phyloP scores from a whole-genome alignment of 2,113 vertebrate genomes.

The Empidonax alnorum region DNA sequence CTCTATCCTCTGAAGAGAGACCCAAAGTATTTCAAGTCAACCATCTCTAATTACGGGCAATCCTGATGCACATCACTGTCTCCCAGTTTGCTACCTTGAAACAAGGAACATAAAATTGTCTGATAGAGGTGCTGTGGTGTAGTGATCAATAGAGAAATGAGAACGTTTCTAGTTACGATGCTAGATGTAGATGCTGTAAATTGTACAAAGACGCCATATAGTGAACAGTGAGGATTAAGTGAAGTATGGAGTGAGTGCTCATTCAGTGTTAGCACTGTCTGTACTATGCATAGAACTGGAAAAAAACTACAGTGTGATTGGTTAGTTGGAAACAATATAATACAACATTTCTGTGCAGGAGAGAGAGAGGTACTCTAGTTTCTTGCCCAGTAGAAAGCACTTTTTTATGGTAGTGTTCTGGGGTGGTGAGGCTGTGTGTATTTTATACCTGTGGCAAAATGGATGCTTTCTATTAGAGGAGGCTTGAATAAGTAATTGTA shows the following conservation, averaged over 20 bases:
- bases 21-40: slow-evolving; percentile 45
- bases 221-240: not conserved
- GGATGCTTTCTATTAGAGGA: not conserved
- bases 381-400: not conserved
- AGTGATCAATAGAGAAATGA: not conserved
- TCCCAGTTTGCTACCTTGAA: not conserved
- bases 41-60: slow-evolving; percentile 14
- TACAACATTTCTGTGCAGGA: not conserved
- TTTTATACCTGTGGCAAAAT: not conserved
- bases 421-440: not conserved
- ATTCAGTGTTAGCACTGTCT: not conserved
- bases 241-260: not conserved
- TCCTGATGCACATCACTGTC: not conserved
- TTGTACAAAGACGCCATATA: not conserved
- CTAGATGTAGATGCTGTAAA: not conserved
- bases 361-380: not conserved
- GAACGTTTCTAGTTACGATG: not conserved
- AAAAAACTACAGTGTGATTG: not conserved
- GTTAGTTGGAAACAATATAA: not conserved
- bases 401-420: not conserved
- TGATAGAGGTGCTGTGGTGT: not conserved
- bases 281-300: not conserved
- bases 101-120: not conserved
- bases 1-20: slow-evolving; percentile 56
- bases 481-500: not conserved